Conservation (phyloP, 2,113 vertebrate genomes). For the Elephantulus edwardii region DNA sequence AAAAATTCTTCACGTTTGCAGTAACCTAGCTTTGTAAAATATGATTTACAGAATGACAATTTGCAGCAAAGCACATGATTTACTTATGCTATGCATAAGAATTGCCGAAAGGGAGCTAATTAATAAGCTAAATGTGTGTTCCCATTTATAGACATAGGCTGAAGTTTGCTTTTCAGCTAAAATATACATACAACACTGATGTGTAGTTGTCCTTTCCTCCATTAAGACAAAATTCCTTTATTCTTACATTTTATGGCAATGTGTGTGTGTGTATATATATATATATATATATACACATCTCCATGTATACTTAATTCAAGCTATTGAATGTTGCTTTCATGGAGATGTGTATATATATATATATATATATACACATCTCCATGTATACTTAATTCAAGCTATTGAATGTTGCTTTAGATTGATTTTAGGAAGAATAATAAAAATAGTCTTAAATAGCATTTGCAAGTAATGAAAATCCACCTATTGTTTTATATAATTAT, state of each 20-base stretch:
- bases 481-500: not conserved
- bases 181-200: not conserved
- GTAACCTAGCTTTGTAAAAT: not conserved
- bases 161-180: not conserved
- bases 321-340: not conserved
- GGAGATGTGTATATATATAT: too few species aligned
- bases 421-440: not conserved
- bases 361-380: not conserved
- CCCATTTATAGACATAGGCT: not conserved
- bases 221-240: not conserved
- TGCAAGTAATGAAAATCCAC: not conserved
- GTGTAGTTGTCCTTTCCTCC: not conserved
- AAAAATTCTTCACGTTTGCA: not conserved
- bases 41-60: conserved; percentile 39
- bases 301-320: too few species aligned
- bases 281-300: not conserved
- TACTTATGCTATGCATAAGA: not conserved
- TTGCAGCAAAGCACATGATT: not conserved
- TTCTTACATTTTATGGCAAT: not conserved
- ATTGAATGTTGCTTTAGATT: not conserved
- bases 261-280: not conserved
- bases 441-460: not conserved
- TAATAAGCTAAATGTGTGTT: conserved; percentile 37
- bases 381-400: not conserved
- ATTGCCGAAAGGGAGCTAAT: not conserved